Conservation (phyloP, 2,113 vertebrate species). For the Heliornis fulica region DNA sequence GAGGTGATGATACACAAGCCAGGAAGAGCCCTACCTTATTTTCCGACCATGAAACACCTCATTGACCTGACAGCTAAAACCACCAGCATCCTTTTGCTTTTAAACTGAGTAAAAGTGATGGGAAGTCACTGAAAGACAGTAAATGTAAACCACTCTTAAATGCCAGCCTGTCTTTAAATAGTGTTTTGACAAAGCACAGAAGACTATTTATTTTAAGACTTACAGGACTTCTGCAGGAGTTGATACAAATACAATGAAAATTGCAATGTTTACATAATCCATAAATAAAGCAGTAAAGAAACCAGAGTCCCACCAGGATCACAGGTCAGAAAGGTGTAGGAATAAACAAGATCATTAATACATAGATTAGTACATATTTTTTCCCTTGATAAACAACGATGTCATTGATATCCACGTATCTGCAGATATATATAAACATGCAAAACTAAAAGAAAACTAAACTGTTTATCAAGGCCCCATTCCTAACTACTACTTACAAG, state of each 20-base stretch:
- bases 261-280: not conserved
- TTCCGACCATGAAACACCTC: not conserved
- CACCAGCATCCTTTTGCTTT: not conserved
- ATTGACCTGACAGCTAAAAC: not conserved
- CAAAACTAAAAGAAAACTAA: not conserved
- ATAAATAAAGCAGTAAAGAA: slow-evolving; percentile 31
- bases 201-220: not conserved
- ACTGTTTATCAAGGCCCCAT: not conserved
- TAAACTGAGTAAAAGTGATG: not conserved
- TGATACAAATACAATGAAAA: slow-evolving; percentile 33
- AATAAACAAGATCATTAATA: not conserved
- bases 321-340: not conserved
- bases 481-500: not conserved
- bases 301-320: not conserved
- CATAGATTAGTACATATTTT: not conserved
- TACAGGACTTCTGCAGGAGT: not conserved
- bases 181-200: not conserved
- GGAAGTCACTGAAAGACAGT: slow-evolving; percentile 19
- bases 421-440: not conserved
- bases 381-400: not conserved
- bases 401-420: not conserved
- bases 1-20: not conserved
- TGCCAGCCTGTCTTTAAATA: not conserved
- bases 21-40: not conserved
- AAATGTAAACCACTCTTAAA: not conserved